Evolutionary conservation across 2,797 vertebrate genomes (phyloP), one percentile per base, ranked within the genome.

Genomic region (Pipistrellus pygmaeus): DNA sequence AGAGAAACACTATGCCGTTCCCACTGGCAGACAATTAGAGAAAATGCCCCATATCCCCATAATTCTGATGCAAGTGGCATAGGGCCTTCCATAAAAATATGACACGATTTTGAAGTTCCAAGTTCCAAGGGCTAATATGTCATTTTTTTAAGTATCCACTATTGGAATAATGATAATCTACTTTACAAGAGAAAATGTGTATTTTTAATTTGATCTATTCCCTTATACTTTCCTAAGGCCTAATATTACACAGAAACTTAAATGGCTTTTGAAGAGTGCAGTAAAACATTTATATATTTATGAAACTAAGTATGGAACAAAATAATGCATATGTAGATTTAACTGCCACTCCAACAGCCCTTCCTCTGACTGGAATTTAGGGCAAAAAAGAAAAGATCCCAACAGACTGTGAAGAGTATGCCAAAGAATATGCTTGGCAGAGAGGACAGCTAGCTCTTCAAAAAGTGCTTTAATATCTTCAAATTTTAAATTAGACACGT

Each of bases 11-110:
- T 93, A 57, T 95, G 92, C 95, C 94, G 95, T 88, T 78, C 93
- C 69, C 95, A 91, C 95, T 94, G 81, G 94, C 91, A 97, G 96
- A 95, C 89, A 96, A 97, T 97, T 97, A 97, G 85, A 98, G 96
- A 96, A 93, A 97, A 96, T 86, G 64, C 62, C 94, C 94, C 53
- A 97, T 96, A 95, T 95, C 96, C 90, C 86, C 97, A 96, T 97
- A 98, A 97, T 90, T 96, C 60, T 97, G 88, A 96, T 95, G 73
- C 72, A 83, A 97, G 57, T 55, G 75, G 94, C 78, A 85, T 0
- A 69, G 62, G 66, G 97, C 84, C 51, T 82, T 92, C 68, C 32
- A 87, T 0, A 97, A 92, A 90, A 94, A 96, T 93, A 96, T 78
- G 64, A 92, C 55, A 89, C 93, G 97, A 95, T 91, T 93, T 90